Conservation (phyloP, 2,888 invertebrate genomes). For the Odontothrips loti region DNA sequence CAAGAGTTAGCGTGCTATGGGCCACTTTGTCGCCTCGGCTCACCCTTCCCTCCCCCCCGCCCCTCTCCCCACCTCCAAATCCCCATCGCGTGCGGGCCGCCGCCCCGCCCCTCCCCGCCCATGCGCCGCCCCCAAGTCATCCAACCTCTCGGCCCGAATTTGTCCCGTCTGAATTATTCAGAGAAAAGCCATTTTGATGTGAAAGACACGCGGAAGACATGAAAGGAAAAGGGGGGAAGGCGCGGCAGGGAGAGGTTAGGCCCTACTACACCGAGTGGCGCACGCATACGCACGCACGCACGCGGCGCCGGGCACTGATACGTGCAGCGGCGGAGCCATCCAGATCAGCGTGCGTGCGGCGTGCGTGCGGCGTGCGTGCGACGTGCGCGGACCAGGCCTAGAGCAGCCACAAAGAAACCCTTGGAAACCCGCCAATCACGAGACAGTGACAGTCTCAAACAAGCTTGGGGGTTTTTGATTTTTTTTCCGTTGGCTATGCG, state of each 20-base stretch:
- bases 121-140: neutral
- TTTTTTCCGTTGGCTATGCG: too few species aligned
- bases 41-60: neutral
- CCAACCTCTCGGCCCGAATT: constrained; percentile 25
- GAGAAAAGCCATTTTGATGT: constrained; percentile 26
- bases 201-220: constrained; percentile 26
- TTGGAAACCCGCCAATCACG: too few species aligned
- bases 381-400: too few species aligned
- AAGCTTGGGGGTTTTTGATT: too few species aligned
- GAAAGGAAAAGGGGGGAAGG: constrained; percentile 2
- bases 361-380: too few species aligned
- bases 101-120: neutral
- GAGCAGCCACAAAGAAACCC: too few species aligned
- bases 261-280: too few species aligned
- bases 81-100: constrained; percentile 18
- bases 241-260: neutral
- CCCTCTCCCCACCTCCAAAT: neutral
- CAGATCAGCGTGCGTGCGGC: too few species aligned
- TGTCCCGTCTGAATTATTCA: constrained; percentile 26
- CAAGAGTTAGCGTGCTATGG: constrained; percentile 15
- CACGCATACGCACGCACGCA: too few species aligned
- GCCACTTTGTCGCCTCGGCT: constrained; percentile 4
- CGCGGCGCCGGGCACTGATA: too few species aligned
- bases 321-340: too few species aligned
- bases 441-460: too few species aligned